Conservation (phyloP, 2,113 vertebrate genomes). For the Rallus limicola region DNA sequence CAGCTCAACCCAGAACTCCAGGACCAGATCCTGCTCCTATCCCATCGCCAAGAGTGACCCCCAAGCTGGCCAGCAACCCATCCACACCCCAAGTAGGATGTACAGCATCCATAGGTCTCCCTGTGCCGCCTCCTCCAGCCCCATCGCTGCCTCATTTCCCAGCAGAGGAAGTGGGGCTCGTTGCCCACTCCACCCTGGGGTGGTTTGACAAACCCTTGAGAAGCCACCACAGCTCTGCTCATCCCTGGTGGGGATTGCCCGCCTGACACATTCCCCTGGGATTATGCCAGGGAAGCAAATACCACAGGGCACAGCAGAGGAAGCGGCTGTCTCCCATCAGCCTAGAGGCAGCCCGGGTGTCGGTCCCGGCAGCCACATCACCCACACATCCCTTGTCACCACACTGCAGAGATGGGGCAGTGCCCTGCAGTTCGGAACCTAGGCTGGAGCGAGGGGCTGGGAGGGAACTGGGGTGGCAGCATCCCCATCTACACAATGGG, state of each 20-base stretch:
- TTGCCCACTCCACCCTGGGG: rapidly evolving
- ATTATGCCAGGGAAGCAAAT: background rate
- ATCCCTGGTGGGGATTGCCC: background rate
- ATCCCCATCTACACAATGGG: rapidly evolving
- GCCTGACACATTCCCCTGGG: background rate
- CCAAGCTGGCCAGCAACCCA: background rate
- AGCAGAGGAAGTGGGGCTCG: background rate
- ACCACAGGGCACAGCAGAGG: background rate
- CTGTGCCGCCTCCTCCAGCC: background rate
- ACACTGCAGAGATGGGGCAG: background rate
- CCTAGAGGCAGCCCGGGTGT: background rate
- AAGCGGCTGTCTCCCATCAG: background rate
- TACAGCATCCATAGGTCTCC: background rate
- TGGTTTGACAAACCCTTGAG: background rate
- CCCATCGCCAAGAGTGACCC: background rate
- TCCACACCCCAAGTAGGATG: background rate
- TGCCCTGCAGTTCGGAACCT: rapidly evolving
- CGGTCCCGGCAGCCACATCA: background rate
- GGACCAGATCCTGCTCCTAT: background rate
- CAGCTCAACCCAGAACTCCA: background rate
- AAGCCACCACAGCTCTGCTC: background rate
- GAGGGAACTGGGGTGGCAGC: background rate
- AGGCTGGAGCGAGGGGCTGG: rapidly evolving
- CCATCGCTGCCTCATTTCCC: background rate
- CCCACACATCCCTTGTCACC: background rate